Conservation (phyloP, 2,797 vertebrate genomes). For the Alcedo quadribrachys region DNA sequence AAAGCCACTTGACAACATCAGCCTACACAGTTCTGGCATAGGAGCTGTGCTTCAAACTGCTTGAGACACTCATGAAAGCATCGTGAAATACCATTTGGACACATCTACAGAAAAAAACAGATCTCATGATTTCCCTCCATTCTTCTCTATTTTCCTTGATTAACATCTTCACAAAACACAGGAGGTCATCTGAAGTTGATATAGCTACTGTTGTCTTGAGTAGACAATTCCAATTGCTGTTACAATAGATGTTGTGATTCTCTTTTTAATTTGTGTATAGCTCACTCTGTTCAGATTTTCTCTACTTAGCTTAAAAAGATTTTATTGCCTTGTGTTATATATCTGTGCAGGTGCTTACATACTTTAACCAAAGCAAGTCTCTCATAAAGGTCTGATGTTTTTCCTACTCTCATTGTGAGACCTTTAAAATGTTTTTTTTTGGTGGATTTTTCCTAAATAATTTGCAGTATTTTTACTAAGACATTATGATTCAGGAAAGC, state of each 20-base stretch:
- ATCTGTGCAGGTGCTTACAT: not conserved
- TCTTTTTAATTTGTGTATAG: not conserved
- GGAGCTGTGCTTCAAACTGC: not conserved
- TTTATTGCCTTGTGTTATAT: not conserved
- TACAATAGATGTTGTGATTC: not conserved
- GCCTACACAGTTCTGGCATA: not conserved
- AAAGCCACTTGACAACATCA: accelerated
- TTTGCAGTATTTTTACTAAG: not conserved
- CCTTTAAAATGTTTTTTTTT: not conserved
- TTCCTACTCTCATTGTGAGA: not conserved
- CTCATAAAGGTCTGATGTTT: not conserved
- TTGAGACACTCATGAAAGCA: not conserved
- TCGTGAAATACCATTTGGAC: too few relatives aligned
- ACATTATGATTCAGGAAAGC: not conserved
- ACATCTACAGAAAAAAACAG: not conserved
- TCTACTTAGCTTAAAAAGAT: not conserved
- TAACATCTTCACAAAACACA: not conserved
- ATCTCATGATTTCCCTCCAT: not conserved
- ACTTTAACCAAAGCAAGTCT: not conserved
- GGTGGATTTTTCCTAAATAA: not conserved
- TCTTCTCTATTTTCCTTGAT: not conserved
- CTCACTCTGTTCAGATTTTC: not conserved
- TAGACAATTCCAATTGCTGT: not conserved
- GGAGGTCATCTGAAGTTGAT: not conserved
- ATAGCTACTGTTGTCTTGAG: not conserved